Evolutionary conservation across 2,888 invertebrate genomes (phyloP), one percentile per base, ranked within the genome.

Genomic region (Tenthredo amoena): DNA sequence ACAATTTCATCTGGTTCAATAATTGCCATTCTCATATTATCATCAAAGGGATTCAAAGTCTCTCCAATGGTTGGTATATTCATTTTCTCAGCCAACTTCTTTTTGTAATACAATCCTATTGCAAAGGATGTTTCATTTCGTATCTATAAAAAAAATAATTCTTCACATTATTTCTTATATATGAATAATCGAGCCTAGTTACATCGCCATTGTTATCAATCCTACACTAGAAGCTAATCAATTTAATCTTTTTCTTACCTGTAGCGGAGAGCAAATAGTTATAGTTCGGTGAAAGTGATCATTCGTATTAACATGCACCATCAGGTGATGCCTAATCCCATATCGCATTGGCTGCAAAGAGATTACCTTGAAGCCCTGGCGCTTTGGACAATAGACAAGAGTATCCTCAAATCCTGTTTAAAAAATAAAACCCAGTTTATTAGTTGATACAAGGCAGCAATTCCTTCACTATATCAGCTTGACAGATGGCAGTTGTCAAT

Each of bases 61-160:
- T 96, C 95, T 0, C 96, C 97, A 9, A 96, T 94, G 7, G 95
- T 94, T 65, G 95, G 95, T 2, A 95, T 94, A n/a, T 96, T 96
- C 34, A 96, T 92, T 34, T 96, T 95, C 91, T 96, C 96, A 68
- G 97, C 92, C 83, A 96, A 95, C 1, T 96, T 95, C 88, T 96
- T 96, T 90, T 96, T 96, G 93, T 97, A 97, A 89, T 96, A 96
- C 15, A 98, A 93, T 87, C 97, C 97, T 58, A 98, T 92, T 0
- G 97, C 95, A 91, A 97, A 96, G 0, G 96, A 96, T 0, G 97
- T 96, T 91, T 97, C 97, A 93, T 98, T 98, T 89, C 95, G 95
- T 82, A 97, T 94, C 96, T 97, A 89, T 62, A 92, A 92, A 79
- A 85, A 79, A 84, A 86, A 76, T 31, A 79, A 58, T 84, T 58